Base-by-base conservation (phyloP, 2,888 invertebrate genomes). In the Papilio gigon region DNA sequence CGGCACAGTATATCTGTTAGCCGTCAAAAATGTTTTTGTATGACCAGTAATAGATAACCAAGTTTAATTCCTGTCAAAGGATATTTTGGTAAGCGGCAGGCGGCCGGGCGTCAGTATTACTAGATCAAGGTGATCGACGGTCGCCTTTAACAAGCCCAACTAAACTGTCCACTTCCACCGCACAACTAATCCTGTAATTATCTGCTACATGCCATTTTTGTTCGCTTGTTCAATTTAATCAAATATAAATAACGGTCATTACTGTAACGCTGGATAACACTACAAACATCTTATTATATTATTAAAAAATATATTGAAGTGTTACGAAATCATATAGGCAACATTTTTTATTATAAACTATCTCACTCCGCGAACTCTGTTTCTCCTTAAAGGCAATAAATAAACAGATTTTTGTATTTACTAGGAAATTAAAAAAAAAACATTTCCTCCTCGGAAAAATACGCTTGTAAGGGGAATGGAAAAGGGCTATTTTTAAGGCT, bases 61-160 rank as follows among this genome's bases (percentile, higher is more conserved):
- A 47, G 22, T 22, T 11, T 27, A n/a, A 42, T n/a, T 61, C 27
- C 40, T 17, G 8, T 12, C 8, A 61, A 42, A 25, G 27, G 40
- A 63, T 68, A 50, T 68, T 68, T 64, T 40, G 59, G 64, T 64
- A 50, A 64, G 20, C 22, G 27, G 66, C 30, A 27, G 44, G 20
- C 27, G 44, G 63, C 44, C 44, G 14, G 22, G 63, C 59, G 47
- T 50, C 47, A 64, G 20, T 33, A 14, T 64, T 68, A 68, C 64
- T 68, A 64, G 68, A 68, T 68, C 68, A 68, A 68, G 68, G 68
- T 12, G 59, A 68, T 37, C 64, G 30, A 50, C 68, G 44, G 59
- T 17, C 30, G 50, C 20, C 37, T 37, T 40, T 44, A 53, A 64
- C 59, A 59, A 64, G 64, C 40, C 42, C 35, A 33, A 62, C 40